These are phyloP conservation scores for Aurelia sp. DNA, from an alignment of 30 jellyfish, hydroid and myxozoan genomes.

Conservation along the genomic window DNA sequence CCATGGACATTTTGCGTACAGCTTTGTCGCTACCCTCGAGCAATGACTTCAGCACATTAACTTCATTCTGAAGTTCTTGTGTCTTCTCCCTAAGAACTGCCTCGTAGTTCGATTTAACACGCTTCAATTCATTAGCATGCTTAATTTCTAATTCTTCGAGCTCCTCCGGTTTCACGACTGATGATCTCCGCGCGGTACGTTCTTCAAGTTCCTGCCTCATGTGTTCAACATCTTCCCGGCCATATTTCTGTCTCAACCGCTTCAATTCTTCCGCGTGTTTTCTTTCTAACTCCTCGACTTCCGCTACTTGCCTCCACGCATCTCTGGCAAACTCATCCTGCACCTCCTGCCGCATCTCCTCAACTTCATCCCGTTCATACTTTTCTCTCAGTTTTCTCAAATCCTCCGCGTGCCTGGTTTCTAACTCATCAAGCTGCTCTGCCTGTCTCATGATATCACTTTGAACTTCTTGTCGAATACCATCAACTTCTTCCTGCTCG, in stretches of 20 bases:
- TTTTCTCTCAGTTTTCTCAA: constrained; percentile 15
- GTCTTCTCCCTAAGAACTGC: constrained; percentile 35
- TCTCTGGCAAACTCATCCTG: constrained; percentile 34
- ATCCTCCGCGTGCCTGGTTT: constrained; percentile 46
- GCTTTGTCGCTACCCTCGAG: constrained; percentile 39
- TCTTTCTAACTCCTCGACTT: constrained; percentile 34
- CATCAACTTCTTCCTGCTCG: constrained; percentile 26
- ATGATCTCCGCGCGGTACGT: neutral
- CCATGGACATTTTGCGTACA: constrained; percentile 14
- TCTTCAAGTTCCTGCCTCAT: neutral
- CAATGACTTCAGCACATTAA: constrained; percentile 35
- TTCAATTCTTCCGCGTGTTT: constrained; percentile 56
- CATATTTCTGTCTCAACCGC: constrained; percentile 43
- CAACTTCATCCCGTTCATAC: constrained; percentile 18
- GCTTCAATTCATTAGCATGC: constrained; percentile 54
- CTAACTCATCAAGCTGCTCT: constrained; percentile 45
- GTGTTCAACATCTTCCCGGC: constrained; percentile 48
- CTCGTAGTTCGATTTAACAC: constrained; percentile 18
- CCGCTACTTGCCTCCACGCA: constrained; percentile 11
- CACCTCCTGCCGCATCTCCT: constrained; percentile 9
- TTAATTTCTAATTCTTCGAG: constrained; percentile 21
- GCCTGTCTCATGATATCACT: constrained; percentile 57
- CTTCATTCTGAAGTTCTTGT: constrained; percentile 53
- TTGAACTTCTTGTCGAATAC: constrained; percentile 32
- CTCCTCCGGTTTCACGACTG: constrained; percentile 3